Conservation (phyloP, 2,888 invertebrate species). For the Aporophyla nigra region DNA sequence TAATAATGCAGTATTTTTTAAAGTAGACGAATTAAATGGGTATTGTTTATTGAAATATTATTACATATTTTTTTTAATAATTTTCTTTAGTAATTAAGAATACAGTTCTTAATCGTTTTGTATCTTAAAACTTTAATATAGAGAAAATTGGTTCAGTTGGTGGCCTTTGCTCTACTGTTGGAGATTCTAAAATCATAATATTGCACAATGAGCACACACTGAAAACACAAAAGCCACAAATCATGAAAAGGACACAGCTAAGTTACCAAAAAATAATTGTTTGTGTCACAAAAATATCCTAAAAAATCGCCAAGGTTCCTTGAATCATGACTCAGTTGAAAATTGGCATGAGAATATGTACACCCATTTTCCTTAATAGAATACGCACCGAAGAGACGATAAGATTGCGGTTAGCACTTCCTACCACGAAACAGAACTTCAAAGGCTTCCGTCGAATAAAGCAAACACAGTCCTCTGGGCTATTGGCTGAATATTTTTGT, state of each 20-base stretch:
- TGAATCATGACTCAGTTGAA: conserved; percentile 21
- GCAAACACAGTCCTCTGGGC: neutral
- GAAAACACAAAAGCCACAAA: neutral
- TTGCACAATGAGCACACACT: neutral
- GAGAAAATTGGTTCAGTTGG: neutral
- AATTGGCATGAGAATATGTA: conserved; percentile 11
- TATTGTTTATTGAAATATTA: neutral
- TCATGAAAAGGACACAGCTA: neutral
- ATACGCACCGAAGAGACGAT: conserved; percentile 13
- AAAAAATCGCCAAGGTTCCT: neutral
- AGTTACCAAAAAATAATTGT: neutral
- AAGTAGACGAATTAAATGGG: neutral
- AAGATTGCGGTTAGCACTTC: conserved; percentile 15
- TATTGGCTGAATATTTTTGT: conserved; percentile 1
- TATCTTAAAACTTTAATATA: no score
- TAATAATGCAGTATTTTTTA: neutral
- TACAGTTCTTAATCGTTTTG: no score
- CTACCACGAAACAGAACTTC: conserved; percentile 1
- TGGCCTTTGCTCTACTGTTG: conserved; percentile 1
- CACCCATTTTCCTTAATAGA: conserved; percentile 43
- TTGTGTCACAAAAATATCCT: neutral
- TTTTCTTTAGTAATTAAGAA: neutral
- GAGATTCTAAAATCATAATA: neutral
- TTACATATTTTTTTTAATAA: neutral
- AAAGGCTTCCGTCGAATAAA: neutral